These are phyloP conservation scores for Charadrius vociferus DNA, from an alignment of 2,113 vertebrate species.

Conservation along the genomic window DNA sequence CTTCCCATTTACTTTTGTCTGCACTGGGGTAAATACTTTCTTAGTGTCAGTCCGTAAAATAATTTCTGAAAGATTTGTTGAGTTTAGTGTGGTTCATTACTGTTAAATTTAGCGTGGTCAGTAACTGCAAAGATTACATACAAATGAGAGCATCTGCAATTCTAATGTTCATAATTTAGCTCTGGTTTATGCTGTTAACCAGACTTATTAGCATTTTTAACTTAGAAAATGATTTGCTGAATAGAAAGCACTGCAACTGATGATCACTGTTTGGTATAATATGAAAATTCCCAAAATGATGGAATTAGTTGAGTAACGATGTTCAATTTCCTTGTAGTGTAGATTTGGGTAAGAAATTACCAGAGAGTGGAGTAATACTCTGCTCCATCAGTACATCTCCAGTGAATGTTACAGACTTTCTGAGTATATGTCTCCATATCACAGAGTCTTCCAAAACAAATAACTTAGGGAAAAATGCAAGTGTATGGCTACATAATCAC, in stretches of 20 bases:
- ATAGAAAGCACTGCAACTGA: background rate
- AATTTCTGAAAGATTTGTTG: background rate
- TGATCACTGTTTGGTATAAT: background rate
- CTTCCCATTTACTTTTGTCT: background rate
- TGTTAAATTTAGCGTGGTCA: background rate
- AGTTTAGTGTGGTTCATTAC: background rate
- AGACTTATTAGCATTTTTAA: background rate
- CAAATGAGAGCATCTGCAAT: conserved; percentile 19
- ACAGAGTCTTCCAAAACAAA: background rate
- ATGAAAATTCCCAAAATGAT: background rate
- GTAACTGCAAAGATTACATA: background rate
- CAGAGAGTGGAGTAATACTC: background rate
- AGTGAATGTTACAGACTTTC: background rate
- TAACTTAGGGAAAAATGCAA: background rate
- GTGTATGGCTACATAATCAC: background rate
- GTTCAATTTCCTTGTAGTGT: background rate
- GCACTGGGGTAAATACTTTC: background rate
- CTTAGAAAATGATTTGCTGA: background rate
- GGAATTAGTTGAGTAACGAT: background rate
- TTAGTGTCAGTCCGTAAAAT: background rate
- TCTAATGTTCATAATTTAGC: background rate
- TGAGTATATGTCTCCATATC: background rate
- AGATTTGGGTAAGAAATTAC: background rate
- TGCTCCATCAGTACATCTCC: background rate
- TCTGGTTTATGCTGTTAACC: background rate